Base-by-base conservation (phyloP, 2,888 invertebrate genomes). In the Morinoia aosen region DNA sequence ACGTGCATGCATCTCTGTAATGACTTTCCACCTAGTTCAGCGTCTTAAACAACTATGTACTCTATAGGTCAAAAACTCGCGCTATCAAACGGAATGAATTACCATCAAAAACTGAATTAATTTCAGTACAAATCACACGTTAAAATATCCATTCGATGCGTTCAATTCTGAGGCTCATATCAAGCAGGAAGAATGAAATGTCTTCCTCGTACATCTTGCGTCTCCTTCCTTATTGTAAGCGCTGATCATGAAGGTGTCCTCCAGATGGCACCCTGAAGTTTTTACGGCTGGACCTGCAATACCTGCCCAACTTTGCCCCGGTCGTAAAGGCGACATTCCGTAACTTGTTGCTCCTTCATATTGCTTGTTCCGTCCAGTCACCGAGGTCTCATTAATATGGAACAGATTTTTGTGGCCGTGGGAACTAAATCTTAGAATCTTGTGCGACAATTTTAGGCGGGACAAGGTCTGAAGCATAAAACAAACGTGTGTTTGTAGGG, bases 331-430 rank as follows among this genome's bases (percentile, higher is more conserved):
- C 90, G 40, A 90, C 40, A 39, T 39, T 48, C 90, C 40, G 40
- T 48, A 90, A 90, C 90, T 90, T 90, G 90, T 90, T 90, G 90
- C 90, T 14, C 19, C 90, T 39, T n/a, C 88, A 90, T 40, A 90
- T 90, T 90, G 90, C 90, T 33, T 33, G 76, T 76, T 76, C 76
- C 76, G 33, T 76, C 14, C 61, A 61, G 14, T 61, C 61, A 10
- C 76, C 76, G 76, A 76, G 8, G 16, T 76, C 76, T 76, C 76
- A 76, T 76, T 76, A 76, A 76, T 76, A 76, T 76, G 76, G 76
- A 76, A 76, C 76, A 76, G 76, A 33, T 19, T 76, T 61, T 33
- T 76, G 33, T 8, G 25, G 16, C 33, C 76, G 19, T 33, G 76
- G 7, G 25, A 76, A 25, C 76, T 76, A 33, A 76, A 33, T 76